These are phyloP conservation scores for Vulpes vulpes DNA, from an alignment of 2,113 vertebrate genomes.

Conservation along the genomic window DNA sequence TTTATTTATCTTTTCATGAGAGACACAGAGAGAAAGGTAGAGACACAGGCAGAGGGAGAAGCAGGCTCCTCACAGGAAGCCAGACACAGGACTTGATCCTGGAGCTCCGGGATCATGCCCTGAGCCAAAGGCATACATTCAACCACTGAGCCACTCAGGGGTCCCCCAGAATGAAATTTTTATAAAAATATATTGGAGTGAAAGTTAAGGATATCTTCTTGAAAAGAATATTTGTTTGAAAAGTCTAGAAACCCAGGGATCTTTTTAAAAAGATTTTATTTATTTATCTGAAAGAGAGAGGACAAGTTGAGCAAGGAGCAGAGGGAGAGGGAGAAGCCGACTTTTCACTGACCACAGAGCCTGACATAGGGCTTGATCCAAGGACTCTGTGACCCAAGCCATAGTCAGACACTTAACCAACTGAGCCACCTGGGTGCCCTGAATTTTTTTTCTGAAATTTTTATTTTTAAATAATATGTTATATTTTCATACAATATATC, in stretches of 20 bases:
- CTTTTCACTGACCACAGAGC: not conserved
- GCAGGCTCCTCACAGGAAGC: no score
- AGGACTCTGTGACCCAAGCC: not conserved
- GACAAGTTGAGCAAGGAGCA: not conserved
- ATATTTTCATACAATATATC: not conserved
- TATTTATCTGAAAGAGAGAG: not conserved
- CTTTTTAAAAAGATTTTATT: slow-evolving; percentile 13
- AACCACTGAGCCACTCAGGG: no score
- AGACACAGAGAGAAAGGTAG: no score
- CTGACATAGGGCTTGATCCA: accelerated
- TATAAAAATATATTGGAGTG: not conserved
- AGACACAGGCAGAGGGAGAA: no score
- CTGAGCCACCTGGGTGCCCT: not conserved
- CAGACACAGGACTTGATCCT: no score
- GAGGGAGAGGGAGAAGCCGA: not conserved
- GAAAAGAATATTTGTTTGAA: not conserved
- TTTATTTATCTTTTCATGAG: no score
- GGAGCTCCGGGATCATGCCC: no score
- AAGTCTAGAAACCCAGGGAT: slow-evolving; percentile 3
- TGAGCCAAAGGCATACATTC: no score
- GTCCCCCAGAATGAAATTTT: not conserved
- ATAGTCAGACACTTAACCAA: not conserved
- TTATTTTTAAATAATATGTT: slow-evolving; percentile 44
- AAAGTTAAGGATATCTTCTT: not conserved
- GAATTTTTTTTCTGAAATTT: not conserved